Base-by-base conservation (phyloP, 2,113 vertebrate species). In the Otocyon megalotis region DNA sequence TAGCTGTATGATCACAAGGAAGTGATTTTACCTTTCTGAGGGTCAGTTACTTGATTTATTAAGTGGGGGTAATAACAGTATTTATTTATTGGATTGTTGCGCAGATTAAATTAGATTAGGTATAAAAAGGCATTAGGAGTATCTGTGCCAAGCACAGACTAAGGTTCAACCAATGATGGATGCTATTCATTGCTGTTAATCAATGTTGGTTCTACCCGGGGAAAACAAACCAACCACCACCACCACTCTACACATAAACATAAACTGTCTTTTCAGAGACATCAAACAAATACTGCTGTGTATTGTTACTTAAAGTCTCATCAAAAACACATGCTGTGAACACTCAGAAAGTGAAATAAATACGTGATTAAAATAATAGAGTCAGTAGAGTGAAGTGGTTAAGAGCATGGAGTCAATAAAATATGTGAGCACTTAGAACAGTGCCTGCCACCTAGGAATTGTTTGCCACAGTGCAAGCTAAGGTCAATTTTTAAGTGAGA, bases 401-500 rank as follows among this genome's bases (percentile, higher is more conserved):
- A 90, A 88, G 77, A 90, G 35, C 28, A 16, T 8, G 6, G 63
- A 53, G 58, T 63, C 37, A 37, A 76, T 43, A 63, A 60, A 93
- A 60, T 82, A 69, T 15, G 43, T 54, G 80, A 94, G 50, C 56
- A 30, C 88, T 76, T 50, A 72, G 58, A 35, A 83, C 8, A 62
- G 58, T 82, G 82, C 32, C 63, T 83, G 30, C 32, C 12, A 43
- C 22, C 37, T 28, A 77, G 58, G n/a, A 74, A 77, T 20, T 90
- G 56, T 83, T 89, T 90, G 84, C 58, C 85, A 63, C 17, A 81
- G 53, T 48, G 35, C 67, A 82, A 93, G 24, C 60, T 22, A 76
- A 91, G 53, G 50, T 86, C 72, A 93, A 58, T 77, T 96, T 93
- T 82, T 85, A 71, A 96, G 37, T 32, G 14, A 92, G 92, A 92